Base-by-base conservation (phyloP, 2,888 invertebrate genomes). In the Prenolepis imparis region DNA sequence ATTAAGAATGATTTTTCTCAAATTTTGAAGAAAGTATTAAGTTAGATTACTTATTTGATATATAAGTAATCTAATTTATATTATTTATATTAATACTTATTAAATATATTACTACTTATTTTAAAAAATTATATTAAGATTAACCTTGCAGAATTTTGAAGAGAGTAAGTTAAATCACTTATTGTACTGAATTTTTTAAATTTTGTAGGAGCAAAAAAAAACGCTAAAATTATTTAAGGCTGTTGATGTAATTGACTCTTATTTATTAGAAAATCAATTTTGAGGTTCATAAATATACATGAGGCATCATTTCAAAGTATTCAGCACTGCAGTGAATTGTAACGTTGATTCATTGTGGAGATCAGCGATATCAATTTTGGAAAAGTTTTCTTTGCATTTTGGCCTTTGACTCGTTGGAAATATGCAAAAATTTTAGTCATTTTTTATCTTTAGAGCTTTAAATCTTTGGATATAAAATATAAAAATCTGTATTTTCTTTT, bases 291-390 rank as follows among this genome's bases (percentile, higher is more conserved):
- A 83, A 83, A 75, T 77, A 75, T 77, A 83, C 80, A 67, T 83
- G 59, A 86, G 73, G 63, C 86, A 82, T 89, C 86, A 81, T 87
- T 84, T 75, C 15, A 36, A 86, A 84, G 84, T 75, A 90, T 86
- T 85, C 80, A 89, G 88, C 90, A 90, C 88, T 74, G 89, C 89
- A 86, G 87, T 90, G 86, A 86, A 86, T 77, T 89, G 82, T 86
- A 84, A 91, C 57, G 70, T 78, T 70, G 78, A 59, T 48, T 72
- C 73, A 73, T 80, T 44, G 44, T 44, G 59, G 36, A 59, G 72
- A 80, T 72, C 8, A 61, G 18, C 8, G 21, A 15, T 36, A 11
- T 68, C 78, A 44, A 8, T 72, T 80, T 72, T 21, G 2, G 18
- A 2, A 59, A 44, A 72, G 9, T 24, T 18, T 67, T 39, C 4